Evolutionary conservation across 2,797 vertebrate species (phyloP).

Genomic region (Bradypodion pumilum): DNA sequence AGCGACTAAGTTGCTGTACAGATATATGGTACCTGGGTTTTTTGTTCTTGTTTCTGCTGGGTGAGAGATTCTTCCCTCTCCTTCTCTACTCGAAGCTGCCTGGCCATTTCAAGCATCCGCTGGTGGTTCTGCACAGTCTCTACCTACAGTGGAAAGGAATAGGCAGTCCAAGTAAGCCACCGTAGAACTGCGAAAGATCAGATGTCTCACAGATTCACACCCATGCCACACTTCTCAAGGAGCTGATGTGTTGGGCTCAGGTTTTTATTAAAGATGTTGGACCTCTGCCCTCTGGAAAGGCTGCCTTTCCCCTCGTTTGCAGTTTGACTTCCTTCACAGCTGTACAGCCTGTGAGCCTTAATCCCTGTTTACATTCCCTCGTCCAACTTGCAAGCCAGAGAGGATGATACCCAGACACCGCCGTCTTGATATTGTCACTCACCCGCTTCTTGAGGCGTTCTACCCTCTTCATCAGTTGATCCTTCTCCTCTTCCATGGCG

Average conservation of each 20-base stretch:
- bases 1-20: background rate
- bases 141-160: constrained; percentile 85
- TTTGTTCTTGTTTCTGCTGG: constrained; percentile 96
- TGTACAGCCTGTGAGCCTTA: constrained; percentile 69
- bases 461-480: constrained; percentile 93
- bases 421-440: constrained; percentile 66
- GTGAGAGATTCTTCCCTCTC: constrained; percentile 91
- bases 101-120: constrained; percentile 93
- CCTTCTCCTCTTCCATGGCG: constrained; percentile 98
- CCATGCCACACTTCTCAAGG: constrained; percentile 60
- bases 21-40: constrained; percentile 94
- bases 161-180: constrained; percentile 71
- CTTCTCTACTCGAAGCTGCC: constrained; percentile 92
- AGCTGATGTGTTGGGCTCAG: constrained; percentile 67
- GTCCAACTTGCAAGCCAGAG: constrained; percentile 67
- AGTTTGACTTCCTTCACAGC: constrained; percentile 71
- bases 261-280: constrained; percentile 72
- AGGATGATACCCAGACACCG: constrained; percentile 60
- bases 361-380: constrained; percentile 84
- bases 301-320: constrained; percentile 72
- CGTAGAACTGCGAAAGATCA: constrained; percentile 69
- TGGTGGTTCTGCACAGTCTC: constrained; percentile 96
- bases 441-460: constrained; percentile 96
- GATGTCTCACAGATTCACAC: constrained; percentile 68
- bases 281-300: constrained; percentile 67